Conservation (phyloP, 2,888 invertebrate genomes). For the Agrotis clavis region DNA sequence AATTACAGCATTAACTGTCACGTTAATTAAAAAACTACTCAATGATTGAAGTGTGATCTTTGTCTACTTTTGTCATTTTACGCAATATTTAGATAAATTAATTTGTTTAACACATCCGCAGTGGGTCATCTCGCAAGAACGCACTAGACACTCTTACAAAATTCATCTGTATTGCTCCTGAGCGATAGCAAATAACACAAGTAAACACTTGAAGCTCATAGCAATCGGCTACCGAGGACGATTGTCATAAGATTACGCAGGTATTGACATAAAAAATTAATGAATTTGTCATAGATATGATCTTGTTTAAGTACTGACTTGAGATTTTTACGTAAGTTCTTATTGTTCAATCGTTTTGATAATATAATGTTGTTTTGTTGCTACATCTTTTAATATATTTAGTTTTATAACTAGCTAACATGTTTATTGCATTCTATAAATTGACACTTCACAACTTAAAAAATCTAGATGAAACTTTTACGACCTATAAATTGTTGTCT, state of each 20-base stretch:
- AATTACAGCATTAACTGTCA: conserved; percentile 19
- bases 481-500: no score
- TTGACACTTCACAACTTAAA: no score
- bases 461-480: no score
- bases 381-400: conserved; percentile 2
- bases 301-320: conserved; percentile 8
- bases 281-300: conserved; percentile 40
- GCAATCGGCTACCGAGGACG: conserved; percentile 67
- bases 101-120: conserved; percentile 75
- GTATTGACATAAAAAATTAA: conserved; percentile 49
- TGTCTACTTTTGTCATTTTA: conserved; percentile 62
- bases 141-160: conserved; percentile 72
- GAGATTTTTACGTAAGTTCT: conserved; percentile 27
- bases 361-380: conserved; percentile 9
- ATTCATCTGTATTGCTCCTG: conserved; percentile 67
- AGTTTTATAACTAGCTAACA: no score
- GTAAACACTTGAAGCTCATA: conserved; percentile 63
- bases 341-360: conserved; percentile 8
- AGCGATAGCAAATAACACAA: conserved; percentile 65
- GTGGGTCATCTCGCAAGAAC: conserved; percentile 62
- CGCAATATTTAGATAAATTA: conserved; percentile 81
- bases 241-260: conserved; percentile 44
- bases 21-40: conserved; percentile 22
- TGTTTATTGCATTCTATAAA: background rate
- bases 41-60: conserved; percentile 24